phyloP scores from a whole-genome alignment of 2,888 invertebrate genomes.

The Cryptocephalus primarius region DNA sequence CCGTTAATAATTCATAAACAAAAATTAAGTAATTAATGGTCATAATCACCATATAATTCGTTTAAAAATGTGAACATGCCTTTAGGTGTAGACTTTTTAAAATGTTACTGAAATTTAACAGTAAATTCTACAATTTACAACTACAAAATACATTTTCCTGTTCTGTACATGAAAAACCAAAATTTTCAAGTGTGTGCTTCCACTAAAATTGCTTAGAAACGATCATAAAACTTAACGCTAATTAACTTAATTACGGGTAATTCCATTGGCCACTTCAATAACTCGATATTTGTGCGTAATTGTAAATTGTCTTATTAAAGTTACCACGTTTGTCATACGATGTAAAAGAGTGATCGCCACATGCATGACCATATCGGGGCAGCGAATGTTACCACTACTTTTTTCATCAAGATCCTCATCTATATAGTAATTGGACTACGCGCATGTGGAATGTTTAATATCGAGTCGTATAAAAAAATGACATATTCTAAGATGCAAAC shows the following conservation, averaged over 20 bases:
- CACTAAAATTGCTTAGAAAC: slow-evolving; percentile 25
- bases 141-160: too few relatives aligned
- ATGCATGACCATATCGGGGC: slow-evolving; percentile 26
- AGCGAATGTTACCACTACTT: slow-evolving; percentile 23
- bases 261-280: slow-evolving; percentile 20
- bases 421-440: slow-evolving; percentile 27
- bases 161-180: too few relatives aligned
- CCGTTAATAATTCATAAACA: too few relatives aligned
- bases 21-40: too few relatives aligned
- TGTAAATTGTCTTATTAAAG: slow-evolving; percentile 31
- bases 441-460: slow-evolving; percentile 16
- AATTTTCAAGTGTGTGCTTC: slow-evolving; percentile 19
- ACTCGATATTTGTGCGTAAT: slow-evolving; percentile 16
- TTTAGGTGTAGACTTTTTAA: too few relatives aligned
- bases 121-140: too few relatives aligned
- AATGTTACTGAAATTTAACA: too few relatives aligned
- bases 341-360: slow-evolving; percentile 22
- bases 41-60: too few relatives aligned
- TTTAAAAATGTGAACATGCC: too few relatives aligned
- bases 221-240: slow-evolving; percentile 29
- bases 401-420: slow-evolving; percentile 26
- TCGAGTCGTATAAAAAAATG: not conserved
- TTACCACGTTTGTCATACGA: slow-evolving; percentile 30
- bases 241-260: slow-evolving; percentile 32
- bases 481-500: too few relatives aligned